Percentiles rank a stretch among this genome's conserved stretches.
Conservation (phyloP, 2,888 invertebrate species). For the Brachyptera risi region DNA sequence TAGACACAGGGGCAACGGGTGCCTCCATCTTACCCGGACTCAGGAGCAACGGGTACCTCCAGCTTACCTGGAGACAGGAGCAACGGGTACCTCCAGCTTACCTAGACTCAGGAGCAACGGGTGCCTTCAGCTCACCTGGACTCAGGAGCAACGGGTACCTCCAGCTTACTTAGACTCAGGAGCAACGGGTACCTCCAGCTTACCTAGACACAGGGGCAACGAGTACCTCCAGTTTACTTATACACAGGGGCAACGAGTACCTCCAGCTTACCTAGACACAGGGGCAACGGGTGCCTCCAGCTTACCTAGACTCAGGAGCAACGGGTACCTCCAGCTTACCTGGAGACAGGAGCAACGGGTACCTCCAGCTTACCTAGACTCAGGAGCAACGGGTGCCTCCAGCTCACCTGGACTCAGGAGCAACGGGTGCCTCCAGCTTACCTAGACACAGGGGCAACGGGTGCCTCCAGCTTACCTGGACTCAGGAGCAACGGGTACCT, state of each 20-base stretch:
- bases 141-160: slow-evolving; percentile 89
- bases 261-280: slow-evolving; percentile 82
- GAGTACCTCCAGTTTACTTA: slow-evolving; percentile 96
- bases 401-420: slow-evolving; percentile 86
- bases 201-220: slow-evolving; percentile 84
- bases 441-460: no score
- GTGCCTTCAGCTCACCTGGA: slow-evolving; percentile 72
- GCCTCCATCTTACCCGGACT: no score
- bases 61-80: slow-evolving; percentile 86
- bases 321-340: no score
- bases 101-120: no score
- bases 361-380: no score
- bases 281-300: slow-evolving; percentile 91
- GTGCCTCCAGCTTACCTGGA: slow-evolving; percentile 72
- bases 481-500: slow-evolving; percentile 89
- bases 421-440: slow-evolving; percentile 89
- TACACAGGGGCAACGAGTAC: no score
- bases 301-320: no score
- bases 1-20: slow-evolving; percentile 85
- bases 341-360: slow-evolving; percentile 85
- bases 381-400: no score
- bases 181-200: no score
- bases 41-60: no score
- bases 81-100: slow-evolving; percentile 89
- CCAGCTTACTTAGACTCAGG: no score